A percentile compares a stretch with the other conserved stretches of the same genome.
Conservation (phyloP, 2,797 vertebrate species). For the Carduelis carduelis region DNA sequence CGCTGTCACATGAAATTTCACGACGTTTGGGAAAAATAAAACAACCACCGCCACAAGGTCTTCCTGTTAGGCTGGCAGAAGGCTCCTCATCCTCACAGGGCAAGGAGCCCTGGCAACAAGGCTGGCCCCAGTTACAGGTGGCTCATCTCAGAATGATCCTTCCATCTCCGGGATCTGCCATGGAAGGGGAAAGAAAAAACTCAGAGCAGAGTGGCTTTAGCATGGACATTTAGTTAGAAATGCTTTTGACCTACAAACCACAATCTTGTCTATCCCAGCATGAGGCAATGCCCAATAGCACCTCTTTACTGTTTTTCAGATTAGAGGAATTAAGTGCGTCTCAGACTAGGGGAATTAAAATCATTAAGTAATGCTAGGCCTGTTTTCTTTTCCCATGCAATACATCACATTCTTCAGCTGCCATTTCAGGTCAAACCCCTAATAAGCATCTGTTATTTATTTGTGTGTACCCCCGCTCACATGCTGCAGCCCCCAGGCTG, state of each 20-base stretch:
- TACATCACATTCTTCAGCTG: neutral
- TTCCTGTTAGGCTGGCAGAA: neutral
- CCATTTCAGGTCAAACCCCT: neutral
- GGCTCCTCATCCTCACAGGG: neutral
- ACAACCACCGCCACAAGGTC: neutral
- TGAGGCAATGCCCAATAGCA: neutral
- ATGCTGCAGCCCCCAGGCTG: neutral
- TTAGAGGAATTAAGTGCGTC: neutral
- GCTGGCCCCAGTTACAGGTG: fast-evolving
- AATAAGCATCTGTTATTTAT: neutral
- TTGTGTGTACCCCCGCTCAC: neutral
- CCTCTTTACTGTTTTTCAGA: neutral
- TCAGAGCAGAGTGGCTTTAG: neutral
- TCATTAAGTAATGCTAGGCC: neutral
- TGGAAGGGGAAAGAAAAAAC: neutral
- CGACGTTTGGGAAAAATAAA: neutral
- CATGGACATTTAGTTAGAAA: neutral
- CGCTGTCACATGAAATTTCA: neutral
- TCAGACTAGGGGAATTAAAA: neutral
- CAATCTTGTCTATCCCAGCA: neutral
- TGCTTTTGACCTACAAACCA: neutral
- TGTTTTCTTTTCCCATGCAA: neutral
- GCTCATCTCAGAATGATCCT: neutral
- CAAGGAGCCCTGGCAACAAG: neutral
- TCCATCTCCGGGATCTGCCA: neutral